Conservation (phyloP, 1,140 invertebrate species). For the Neocloeon triangulifer region DNA sequence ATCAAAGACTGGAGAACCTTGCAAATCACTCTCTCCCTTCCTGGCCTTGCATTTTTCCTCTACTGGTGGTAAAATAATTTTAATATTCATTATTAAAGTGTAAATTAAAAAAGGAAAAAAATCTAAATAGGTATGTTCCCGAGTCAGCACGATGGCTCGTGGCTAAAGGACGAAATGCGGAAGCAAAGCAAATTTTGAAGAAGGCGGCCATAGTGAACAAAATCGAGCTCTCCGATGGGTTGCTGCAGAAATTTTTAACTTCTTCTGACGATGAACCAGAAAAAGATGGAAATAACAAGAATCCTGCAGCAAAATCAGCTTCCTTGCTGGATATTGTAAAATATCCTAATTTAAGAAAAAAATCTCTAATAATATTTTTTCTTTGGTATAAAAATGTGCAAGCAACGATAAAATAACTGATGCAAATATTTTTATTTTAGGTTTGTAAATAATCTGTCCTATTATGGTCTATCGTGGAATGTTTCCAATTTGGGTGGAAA, state of each 20-base stretch:
- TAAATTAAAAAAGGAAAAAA: constrained; percentile 8
- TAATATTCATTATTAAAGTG: constrained; percentile 10
- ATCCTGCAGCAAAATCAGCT: constrained; percentile 16
- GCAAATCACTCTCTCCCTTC: constrained; percentile 44
- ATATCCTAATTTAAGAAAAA: constrained; percentile 41
- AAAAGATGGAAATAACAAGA: constrained; percentile 3
- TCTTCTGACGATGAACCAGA: constrained; percentile 12
- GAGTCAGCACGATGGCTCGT: constrained; percentile 64
- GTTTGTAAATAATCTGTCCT: constrained; percentile 56
- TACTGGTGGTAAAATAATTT: constrained; percentile 46
- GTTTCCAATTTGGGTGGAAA: constrained; percentile 48
- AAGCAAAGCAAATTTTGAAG: constrained; percentile 42
- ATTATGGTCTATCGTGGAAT: constrained; percentile 63
- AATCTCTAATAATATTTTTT: constrained; percentile 50
- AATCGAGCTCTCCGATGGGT: constrained; percentile 27
- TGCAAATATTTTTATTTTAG: constrained; percentile 13
- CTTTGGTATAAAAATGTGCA: constrained; percentile 40
- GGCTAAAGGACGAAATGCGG: constrained; percentile 42
- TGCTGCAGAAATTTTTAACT: constrained; percentile 28
- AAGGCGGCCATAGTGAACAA: constrained; percentile 43
- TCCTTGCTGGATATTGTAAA: constrained; percentile 42
- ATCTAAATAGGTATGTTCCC: constrained; percentile 39
- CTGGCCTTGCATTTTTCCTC: constrained; percentile 40
- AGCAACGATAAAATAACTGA: constrained; percentile 1
- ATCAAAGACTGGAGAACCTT: constrained; percentile 50